These are phyloP conservation scores for Nestor notabilis DNA, from an alignment of 2,113 vertebrate genomes.

Conservation along the genomic window DNA sequence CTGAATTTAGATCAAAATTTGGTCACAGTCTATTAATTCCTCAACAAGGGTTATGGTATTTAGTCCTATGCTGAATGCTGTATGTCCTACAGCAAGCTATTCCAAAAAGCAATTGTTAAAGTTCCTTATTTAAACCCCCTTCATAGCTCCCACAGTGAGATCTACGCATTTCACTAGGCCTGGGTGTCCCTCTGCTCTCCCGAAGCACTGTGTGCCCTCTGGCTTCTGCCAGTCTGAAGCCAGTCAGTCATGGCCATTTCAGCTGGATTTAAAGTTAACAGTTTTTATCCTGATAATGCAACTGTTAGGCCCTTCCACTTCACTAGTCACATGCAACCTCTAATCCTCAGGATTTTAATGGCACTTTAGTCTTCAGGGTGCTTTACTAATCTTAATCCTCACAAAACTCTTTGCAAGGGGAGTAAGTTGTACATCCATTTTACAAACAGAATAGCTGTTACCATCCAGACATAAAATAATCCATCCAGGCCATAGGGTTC, in stretches of 20 bases:
- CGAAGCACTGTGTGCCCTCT: neutral
- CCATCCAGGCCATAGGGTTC: neutral
- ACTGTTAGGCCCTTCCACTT: neutral
- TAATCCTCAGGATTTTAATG: slow-evolving; percentile 14
- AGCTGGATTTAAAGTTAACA: neutral
- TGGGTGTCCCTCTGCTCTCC: neutral
- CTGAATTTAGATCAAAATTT: neutral
- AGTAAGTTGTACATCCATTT: neutral
- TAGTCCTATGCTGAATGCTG: neutral
- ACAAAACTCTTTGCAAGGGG: neutral
- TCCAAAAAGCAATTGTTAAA: neutral
- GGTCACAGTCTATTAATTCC: neutral
- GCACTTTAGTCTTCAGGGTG: neutral
- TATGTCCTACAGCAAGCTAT: neutral
- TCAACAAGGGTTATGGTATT: neutral
- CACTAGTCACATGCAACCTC: neutral
- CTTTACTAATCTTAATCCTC: slow-evolving; percentile 6
- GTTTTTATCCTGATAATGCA: neutral
- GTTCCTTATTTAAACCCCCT: neutral
- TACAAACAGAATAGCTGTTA: neutral
- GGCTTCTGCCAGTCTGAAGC: neutral
- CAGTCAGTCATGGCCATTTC: neutral
- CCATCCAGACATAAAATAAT: neutral
- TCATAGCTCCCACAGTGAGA: neutral
- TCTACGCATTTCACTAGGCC: neutral